phyloP scores from a whole-genome alignment of 2,888 invertebrate species.

The Micoletzkya japonica region DNA sequence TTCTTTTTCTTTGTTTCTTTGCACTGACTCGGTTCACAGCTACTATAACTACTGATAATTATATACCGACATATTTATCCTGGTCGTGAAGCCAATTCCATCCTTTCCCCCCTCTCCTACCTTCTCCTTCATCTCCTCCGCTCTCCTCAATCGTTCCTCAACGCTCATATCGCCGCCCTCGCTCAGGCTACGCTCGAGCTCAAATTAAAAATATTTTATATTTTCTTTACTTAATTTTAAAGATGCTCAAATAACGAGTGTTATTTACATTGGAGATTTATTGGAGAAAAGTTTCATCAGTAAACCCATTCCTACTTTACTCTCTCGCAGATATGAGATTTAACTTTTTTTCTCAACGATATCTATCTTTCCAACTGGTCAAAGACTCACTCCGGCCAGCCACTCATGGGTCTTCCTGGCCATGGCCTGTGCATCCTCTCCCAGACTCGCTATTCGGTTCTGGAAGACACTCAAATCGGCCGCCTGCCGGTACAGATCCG shows the following conservation, averaged over 20 bases:
- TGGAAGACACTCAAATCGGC: conserved; percentile 47
- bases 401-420: conserved; percentile 18
- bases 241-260: too few relatives aligned
- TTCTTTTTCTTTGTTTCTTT: too few relatives aligned
- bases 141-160: conserved; percentile 34
- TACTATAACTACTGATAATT: too few relatives aligned
- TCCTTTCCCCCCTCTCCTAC: background rate
- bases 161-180: conserved; percentile 28
- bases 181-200: conserved; percentile 31
- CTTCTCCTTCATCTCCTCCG: conserved; percentile 37
- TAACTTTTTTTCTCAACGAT: too few relatives aligned
- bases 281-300: too few relatives aligned
- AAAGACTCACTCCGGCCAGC: conserved; percentile 13
- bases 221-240: too few relatives aligned
- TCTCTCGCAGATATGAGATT: too few relatives aligned
- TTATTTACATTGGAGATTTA: too few relatives aligned
- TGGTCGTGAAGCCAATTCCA: background rate
- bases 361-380: too few relatives aligned
- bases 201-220: background rate
- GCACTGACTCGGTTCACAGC: too few relatives aligned
- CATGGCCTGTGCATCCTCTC: conserved; percentile 38
- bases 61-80: too few relatives aligned
- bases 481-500: conserved; percentile 39
- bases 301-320: background rate
- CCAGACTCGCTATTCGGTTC: conserved; percentile 39